Percentiles rank a stretch among this genome's conserved stretches.
Evolutionary conservation across 1,140 invertebrate species (phyloP).

Genomic region (Calycopis cecrops): DNA sequence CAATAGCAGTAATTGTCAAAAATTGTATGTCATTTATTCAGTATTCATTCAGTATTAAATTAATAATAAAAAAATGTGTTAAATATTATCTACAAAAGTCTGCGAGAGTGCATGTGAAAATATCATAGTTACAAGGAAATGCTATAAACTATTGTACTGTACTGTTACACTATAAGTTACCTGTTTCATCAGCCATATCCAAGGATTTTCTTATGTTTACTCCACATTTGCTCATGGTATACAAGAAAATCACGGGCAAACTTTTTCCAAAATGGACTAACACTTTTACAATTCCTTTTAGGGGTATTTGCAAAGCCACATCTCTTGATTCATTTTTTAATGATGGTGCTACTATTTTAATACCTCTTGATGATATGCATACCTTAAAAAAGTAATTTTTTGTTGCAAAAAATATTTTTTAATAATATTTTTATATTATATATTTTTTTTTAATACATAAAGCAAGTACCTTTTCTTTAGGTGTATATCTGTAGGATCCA

Average conservation of each 20-base stretch:
- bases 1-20: too few relatives aligned
- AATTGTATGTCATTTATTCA: too few relatives aligned
- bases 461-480: constrained; percentile 77
- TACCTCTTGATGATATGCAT: constrained; percentile 78
- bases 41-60: too few relatives aligned
- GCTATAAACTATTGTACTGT: too few relatives aligned
- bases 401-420: constrained; percentile 20
- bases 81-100: too few relatives aligned
- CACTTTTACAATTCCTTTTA: constrained; percentile 81
- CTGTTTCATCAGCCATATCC: constrained; percentile 80
- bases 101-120: too few relatives aligned
- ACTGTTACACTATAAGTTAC: constrained; percentile 67
- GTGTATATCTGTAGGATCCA: constrained; percentile 85
- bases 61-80: too few relatives aligned
- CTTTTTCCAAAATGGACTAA: constrained; percentile 83
- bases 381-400: constrained; percentile 57
- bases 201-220: constrained; percentile 80
- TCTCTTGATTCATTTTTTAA: constrained; percentile 76
- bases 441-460: constrained; percentile 6
- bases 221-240: constrained; percentile 80
- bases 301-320: constrained; percentile 78
- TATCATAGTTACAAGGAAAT: constrained; percentile 8
- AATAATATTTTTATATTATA: constrained; percentile 11
- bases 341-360: constrained; percentile 81
- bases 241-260: constrained; percentile 86